These are phyloP conservation scores for Amblyopsis rosae DNA, from an alignment of 2,113 vertebrate genomes.

Conservation along the genomic window DNA sequence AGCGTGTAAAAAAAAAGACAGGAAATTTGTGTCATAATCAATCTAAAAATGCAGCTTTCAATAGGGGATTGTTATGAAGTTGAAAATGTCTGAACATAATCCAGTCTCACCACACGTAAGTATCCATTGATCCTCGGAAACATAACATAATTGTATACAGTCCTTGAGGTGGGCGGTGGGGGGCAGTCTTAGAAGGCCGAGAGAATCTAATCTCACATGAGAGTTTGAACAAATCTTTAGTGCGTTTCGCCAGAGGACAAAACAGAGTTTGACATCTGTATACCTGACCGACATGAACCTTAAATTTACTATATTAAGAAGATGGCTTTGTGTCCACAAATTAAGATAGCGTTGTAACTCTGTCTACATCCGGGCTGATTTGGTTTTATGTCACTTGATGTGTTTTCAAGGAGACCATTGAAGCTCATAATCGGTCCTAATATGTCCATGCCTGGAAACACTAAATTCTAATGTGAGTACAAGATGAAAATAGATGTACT, in stretches of 20 bases:
- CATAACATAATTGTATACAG: neutral
- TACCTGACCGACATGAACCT: constrained; percentile 41
- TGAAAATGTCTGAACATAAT: too few species aligned
- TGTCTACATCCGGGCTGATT: constrained; percentile 16
- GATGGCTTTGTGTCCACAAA: constrained; percentile 38
- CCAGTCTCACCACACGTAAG: too few species aligned
- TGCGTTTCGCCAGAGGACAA: constrained; percentile 23
- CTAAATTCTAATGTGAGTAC: constrained; percentile 18
- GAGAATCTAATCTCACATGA: neutral
- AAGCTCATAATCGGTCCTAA: neutral
- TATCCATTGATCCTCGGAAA: too few species aligned
- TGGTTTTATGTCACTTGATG: neutral
- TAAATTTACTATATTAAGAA: constrained; percentile 31
- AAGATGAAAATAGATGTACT: constrained; percentile 39
- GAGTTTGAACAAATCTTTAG: constrained; percentile 22
- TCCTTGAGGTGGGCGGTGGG: too few species aligned
- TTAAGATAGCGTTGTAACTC: constrained; percentile 6
- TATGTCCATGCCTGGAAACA: constrained; percentile 26
- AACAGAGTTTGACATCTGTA: constrained; percentile 20
- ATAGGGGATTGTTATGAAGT: too few species aligned
- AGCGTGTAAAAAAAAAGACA: too few species aligned
- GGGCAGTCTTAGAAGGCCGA: neutral
- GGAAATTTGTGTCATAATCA: too few species aligned
- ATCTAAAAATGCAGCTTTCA: too few species aligned
- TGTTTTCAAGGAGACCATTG: too few species aligned